Base-by-base conservation (phyloP, 2,797 vertebrate genomes). In the Chelon labrosus region DNA sequence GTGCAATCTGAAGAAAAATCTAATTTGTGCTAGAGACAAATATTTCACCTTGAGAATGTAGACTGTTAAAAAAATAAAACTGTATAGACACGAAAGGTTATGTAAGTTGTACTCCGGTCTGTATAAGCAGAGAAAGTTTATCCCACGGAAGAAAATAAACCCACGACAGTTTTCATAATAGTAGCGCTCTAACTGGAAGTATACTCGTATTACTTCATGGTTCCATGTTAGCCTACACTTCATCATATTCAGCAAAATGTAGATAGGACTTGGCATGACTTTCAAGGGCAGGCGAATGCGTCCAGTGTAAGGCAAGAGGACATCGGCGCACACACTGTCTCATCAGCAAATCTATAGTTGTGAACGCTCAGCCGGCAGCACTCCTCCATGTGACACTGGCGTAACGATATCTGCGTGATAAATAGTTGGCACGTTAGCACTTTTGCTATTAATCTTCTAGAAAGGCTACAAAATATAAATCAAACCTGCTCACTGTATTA, bases 311-410 rank as follows among this genome's bases (percentile, higher is more conserved):
- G 51, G 73, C 72, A 64, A 77, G 80, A 84, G 80, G 82, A 74
- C 72, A 41, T 65, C 60, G 20, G 70, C 19, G 11, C 80, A 79
- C 59, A 70, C 73, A 73, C 63, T 52, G 83, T 82, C 74, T 67
- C 69, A 80, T 89, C 89, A 89, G 89, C 88, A 89, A 47, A 88
- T 91, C 84, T 84, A 73, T 85, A 88, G 74, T 25, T 67, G 84
- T 62, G 60, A 77, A 73, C 19, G 71, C 66, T 80, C 67, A 44
- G 78, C 69, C 69, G 20, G 77, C 69, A 80, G 74, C 80, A 57
- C 67, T 62, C 82, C 77, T 75, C 70, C 77, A 17, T 63, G 41
- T 77, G 79, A 81, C 79, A 61, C 77, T 27, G 76, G 85, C 47
- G 41, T 69, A 89, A 85, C 73, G 74, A 67, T 86, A 88, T 76